phyloP scores from a whole-genome alignment of 37 sponge, comb jelly and placozoan species.

The Halichondria panicea region DNA sequence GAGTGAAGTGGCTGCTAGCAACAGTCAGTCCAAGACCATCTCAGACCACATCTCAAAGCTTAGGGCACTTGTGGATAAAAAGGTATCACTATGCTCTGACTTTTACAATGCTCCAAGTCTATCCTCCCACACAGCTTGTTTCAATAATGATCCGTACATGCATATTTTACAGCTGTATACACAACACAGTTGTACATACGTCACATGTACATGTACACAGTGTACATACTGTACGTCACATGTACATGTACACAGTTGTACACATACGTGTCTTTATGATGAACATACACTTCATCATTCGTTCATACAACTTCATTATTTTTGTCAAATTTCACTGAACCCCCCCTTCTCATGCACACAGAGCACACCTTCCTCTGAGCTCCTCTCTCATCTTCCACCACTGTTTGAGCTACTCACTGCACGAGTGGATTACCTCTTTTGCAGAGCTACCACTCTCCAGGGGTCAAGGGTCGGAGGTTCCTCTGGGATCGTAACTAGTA shows the following conservation, averaged over 20 bases:
- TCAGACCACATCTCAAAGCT: constrained; percentile 2
- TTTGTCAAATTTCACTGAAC: not conserved
- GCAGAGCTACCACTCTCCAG: constrained; percentile 5
- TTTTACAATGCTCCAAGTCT: not conserved
- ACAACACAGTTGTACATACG: not conserved
- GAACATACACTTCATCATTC: not conserved
- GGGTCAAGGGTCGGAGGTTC: constrained; percentile 17
- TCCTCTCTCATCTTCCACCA: constrained; percentile 19
- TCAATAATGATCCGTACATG: not conserved
- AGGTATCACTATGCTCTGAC: not conserved
- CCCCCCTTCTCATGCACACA: constrained; percentile 13
- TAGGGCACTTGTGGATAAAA: not conserved
- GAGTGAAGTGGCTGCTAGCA: constrained; percentile 77
- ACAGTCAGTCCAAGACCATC: constrained; percentile 53
- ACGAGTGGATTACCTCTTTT: constrained; percentile 71
- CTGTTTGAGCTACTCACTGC: constrained; percentile 22
- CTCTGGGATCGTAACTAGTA: constrained; percentile 1
- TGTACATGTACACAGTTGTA: no score
- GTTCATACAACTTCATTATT: not conserved
- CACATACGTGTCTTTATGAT: no score
- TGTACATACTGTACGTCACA: no score
- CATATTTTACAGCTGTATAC: not conserved
- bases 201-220: no score
- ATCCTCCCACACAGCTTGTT: not conserved
- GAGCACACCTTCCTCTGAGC: not conserved